Evolutionary conservation across 1,140 invertebrate species (phyloP).

Genomic region (Drosophila repletoides): DNA sequence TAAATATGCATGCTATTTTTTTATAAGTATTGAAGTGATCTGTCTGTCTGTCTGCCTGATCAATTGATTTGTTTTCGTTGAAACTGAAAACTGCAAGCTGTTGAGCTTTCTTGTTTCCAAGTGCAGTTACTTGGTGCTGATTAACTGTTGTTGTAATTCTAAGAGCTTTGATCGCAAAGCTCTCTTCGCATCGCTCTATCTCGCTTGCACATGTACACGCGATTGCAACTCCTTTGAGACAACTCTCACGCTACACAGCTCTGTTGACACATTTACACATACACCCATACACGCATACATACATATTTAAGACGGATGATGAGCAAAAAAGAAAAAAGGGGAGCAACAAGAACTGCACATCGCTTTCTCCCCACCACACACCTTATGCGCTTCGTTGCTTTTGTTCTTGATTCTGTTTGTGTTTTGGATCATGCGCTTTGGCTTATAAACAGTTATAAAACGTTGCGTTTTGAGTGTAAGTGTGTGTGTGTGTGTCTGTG

Average conservation of each 20-base stretch:
- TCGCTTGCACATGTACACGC: slow-evolving; percentile 47
- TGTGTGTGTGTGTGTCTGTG: background rate
- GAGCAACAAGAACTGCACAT: slow-evolving; percentile 41
- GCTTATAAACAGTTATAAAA: slow-evolving; percentile 71
- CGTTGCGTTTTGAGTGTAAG: slow-evolving; percentile 23
- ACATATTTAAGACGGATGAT: slow-evolving; percentile 15
- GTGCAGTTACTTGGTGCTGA: slow-evolving; percentile 49
- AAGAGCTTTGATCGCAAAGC: slow-evolving; percentile 27
- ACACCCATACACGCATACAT: slow-evolving; percentile 17
- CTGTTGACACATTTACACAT: slow-evolving; percentile 55
- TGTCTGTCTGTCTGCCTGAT: slow-evolving; percentile 25
- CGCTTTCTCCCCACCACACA: background rate
- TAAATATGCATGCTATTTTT: slow-evolving; percentile 27
- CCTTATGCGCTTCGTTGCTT: slow-evolving; percentile 35
- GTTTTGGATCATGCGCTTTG: slow-evolving; percentile 61
- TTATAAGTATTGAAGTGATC: slow-evolving; percentile 35
- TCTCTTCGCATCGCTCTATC: slow-evolving; percentile 8
- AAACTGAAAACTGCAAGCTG: slow-evolving; percentile 27
- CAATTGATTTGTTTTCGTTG: slow-evolving; percentile 62
- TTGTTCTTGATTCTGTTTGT: slow-evolving; percentile 53
- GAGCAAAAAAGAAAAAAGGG: slow-evolving; percentile 41
- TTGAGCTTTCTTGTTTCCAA: slow-evolving; percentile 59
- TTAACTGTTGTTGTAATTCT: slow-evolving; percentile 57
- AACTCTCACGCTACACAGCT: slow-evolving; percentile 49
- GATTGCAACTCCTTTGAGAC: slow-evolving; percentile 51